Conservation (phyloP, 2,888 invertebrate species). For the Drosophila vallismaia region DNA sequence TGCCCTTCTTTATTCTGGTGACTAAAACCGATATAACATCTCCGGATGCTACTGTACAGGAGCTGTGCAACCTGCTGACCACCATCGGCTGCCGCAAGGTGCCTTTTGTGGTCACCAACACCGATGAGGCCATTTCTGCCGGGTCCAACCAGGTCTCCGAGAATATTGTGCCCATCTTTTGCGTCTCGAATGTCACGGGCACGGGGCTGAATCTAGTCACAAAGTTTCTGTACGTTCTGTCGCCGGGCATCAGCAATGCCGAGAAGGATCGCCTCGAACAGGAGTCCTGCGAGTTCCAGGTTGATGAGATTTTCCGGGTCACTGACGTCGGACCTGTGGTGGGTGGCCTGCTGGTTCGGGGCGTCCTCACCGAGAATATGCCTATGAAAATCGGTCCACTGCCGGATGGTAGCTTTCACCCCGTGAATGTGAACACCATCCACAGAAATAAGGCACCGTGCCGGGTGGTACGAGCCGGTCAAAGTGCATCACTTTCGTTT, state of each 20-base stretch:
- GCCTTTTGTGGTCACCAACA: constrained; percentile 87
- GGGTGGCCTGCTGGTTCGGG: constrained; percentile 93
- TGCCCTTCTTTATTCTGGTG: constrained; percentile 96
- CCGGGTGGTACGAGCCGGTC: constrained; percentile 93
- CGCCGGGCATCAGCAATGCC: constrained; percentile 87
- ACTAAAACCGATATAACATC: constrained; percentile 96
- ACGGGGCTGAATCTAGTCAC: constrained; percentile 92
- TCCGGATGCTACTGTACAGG: constrained; percentile 85
- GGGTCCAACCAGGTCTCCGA: constrained; percentile 87
- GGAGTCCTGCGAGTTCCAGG: constrained; percentile 93
- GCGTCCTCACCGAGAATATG: constrained; percentile 93
- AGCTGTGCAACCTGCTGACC: constrained; percentile 87
- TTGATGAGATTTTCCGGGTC: constrained; percentile 96
- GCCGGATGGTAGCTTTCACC: constrained; percentile 90
- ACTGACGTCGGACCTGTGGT: constrained; percentile 93
- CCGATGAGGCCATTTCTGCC: constrained; percentile 91
- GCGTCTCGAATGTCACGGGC: constrained; percentile 96
- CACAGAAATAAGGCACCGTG: constrained; percentile 97
- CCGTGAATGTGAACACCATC: constrained; percentile 91
- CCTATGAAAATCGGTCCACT: constrained; percentile 90
- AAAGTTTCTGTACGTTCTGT: constrained; percentile 93
- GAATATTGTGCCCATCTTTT: constrained; percentile 91
- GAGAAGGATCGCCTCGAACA: constrained; percentile 90
- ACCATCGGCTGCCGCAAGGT: constrained; percentile 88
- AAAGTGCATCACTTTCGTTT: constrained; percentile 92